Evolutionary conservation across 1,140 invertebrate species (phyloP), one percentile per base, ranked within the genome.

Genomic region (Oscheius sp.): DNA sequence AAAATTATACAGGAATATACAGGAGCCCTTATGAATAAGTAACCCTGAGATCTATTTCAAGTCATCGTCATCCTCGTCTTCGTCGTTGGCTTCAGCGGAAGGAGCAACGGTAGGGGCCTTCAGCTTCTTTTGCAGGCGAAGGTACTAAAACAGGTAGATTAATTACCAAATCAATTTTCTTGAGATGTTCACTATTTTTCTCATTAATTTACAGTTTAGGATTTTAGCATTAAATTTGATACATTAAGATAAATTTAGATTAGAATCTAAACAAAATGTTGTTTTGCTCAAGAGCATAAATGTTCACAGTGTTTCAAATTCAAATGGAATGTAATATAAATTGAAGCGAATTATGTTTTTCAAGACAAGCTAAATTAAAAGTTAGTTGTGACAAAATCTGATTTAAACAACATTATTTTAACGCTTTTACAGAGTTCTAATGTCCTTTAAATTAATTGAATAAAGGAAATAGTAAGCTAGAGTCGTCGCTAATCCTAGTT

Each of bases 101-200:
- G 20, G n/a, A n/a, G 13, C 23, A 49, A 65, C 63, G 18, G 7
- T 13, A 0, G 63, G 64, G 3, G 46, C 72, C 35, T 77, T 76
- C 58, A 77, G 46, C 45, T 67, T 72, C 29, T 73, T 70, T 49
- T 36, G 35, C 28, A 77, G 23, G 3, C 76, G 68, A 13, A 77
- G 68, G 62, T 65, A 77, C 68, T 75, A 45, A 42, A 76, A 76
- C 23, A 61, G 29, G 23, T 13, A 26, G n/a, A 38, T 18, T 34
- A 18, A 18, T 45, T 45, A 45, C 0, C 18, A 45, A 45, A 23
- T 15, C 23, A 18, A 23, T 23, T 0, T 23, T 23, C 23, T 45
- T 45, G 23, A 45, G 23, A 18, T 45, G 18, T 45, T 23, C 23
- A 45, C 18, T 18, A 45, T 18, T 45, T 23, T 18, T 45, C 18